Percentiles rank a stretch among this genome's conserved stretches.
These are phyloP conservation scores for Aulostomus chinensis DNA, from an alignment of 2,797 vertebrate genomes.

Conservation along the genomic window DNA sequence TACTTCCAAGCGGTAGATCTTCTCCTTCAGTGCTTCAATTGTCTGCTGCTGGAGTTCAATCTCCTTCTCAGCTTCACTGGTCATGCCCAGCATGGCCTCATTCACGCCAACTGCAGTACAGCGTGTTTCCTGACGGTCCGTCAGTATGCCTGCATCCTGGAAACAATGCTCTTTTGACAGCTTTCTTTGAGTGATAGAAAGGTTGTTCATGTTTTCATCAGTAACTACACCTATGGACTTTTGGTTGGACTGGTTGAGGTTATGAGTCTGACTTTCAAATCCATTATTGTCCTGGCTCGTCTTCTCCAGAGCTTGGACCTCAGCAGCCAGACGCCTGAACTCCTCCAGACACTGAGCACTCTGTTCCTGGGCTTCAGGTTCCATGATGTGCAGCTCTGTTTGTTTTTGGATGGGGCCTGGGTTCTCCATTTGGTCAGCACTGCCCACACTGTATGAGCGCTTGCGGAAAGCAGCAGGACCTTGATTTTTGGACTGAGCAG, in stretches of 20 bases:
- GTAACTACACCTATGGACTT: constrained; percentile 86
- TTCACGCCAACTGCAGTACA: constrained; percentile 85
- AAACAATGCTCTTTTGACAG: constrained; percentile 28
- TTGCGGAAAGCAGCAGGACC: constrained; percentile 84
- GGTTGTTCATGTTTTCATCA: constrained; percentile 86
- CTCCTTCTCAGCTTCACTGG: constrained; percentile 88
- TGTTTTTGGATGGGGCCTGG: constrained; percentile 77
- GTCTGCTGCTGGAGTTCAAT: constrained; percentile 95
- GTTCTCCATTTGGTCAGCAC: constrained; percentile 89
- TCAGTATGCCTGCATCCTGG: constrained; percentile 82
- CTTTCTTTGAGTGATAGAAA: constrained; percentile 72
- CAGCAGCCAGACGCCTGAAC: constrained; percentile 91
- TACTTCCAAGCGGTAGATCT: constrained; percentile 93
- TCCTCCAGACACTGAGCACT: constrained; percentile 87
- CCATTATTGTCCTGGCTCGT: constrained; percentile 83
- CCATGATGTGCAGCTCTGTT: constrained; percentile 89
- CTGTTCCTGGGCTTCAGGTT: constrained; percentile 85
- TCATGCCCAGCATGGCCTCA: constrained; percentile 91
- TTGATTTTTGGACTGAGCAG: constrained; percentile 88
- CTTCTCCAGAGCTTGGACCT: constrained; percentile 92
- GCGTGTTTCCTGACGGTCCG: constrained; percentile 72
- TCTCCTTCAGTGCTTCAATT: constrained; percentile 92
- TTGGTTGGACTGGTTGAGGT: constrained; percentile 52
- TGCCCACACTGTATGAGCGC: constrained; percentile 93
- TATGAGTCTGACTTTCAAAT: constrained; percentile 11